Base-by-base conservation (phyloP, 2,113 vertebrate genomes). In the Gambusia affinis region DNA sequence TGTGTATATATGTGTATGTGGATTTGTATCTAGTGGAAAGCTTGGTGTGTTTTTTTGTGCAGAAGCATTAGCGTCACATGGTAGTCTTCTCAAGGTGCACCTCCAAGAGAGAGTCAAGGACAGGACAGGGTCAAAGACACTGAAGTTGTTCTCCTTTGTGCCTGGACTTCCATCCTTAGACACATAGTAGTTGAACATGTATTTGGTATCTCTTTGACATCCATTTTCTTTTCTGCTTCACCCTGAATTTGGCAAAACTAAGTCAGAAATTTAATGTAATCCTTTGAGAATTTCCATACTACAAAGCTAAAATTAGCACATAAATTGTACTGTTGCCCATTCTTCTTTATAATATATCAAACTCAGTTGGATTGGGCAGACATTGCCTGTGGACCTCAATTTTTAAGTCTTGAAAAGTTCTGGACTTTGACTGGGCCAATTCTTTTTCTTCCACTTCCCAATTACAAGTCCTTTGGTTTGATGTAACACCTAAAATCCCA, bases 41-140 rank as follows among this genome's bases (percentile, higher is more conserved):
- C 78, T 72, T 71, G 67, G 51, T 79, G 62, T 62, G 54, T 70
- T 64, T 57, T 60, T 76, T 75, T 80, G 79, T 78, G 74, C 72
- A 44, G 24, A 17, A 79, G 60, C 72, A 67, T 47, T 42, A 37
- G 83, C 66, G 79, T 90, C 91, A 90, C 86, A 88, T 89, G 86
- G 76, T 28, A 73, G 80, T 81, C 79, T 85, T 89, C 89, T 92
- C 87, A 91, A 92, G 90, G 91, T 90, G 82, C 78, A 72, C 83
- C 75, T 86, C 51, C 11, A 19, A 70, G 15, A 12, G 70, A 63
- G 73, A 87, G 88, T 90, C 90, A 92, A 88, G 87, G 87, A 83
- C 82, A 51, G 85, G 85, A 85, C 85, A 87, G 86, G 91, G 90
- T 89, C 84, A 90, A 87, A 91, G 75, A 82, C 80, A 37, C 33